Conservation (phyloP, 2,113 vertebrate species). For the Notothenia coriiceps region DNA sequence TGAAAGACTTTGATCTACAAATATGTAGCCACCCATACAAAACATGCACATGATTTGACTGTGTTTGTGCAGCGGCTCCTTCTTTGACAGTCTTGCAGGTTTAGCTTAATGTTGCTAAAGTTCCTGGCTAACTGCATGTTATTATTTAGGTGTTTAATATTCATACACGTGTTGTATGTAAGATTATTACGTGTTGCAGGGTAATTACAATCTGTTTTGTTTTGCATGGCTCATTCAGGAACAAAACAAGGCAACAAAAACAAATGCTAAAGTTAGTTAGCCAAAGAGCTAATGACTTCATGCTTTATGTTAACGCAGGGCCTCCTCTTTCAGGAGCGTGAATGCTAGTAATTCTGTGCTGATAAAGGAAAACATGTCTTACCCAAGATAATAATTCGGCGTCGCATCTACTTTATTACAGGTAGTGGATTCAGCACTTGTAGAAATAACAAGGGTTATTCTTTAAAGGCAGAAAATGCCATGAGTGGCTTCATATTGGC, state of each 20-base stretch:
- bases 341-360: not conserved
- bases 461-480: constrained; percentile 70
- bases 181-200: not conserved
- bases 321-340: constrained; percentile 1
- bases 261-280: constrained; percentile 60
- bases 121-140: not conserved
- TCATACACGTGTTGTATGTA: too few species aligned
- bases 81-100: constrained; percentile 4
- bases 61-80: constrained; percentile 5
- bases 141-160: rapidly evolving
- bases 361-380: constrained; percentile 27
- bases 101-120: constrained; percentile 4
- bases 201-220: too few species aligned
- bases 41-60: constrained; percentile 14
- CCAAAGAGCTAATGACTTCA: constrained; percentile 32
- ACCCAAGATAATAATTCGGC: constrained; percentile 80
- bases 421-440: constrained; percentile 51
- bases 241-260: constrained; percentile 4
- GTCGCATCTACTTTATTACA: constrained; percentile 80
- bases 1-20: not conserved
- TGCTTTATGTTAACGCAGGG: constrained; percentile 43
- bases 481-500: constrained; percentile 78
- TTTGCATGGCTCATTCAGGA: not conserved
- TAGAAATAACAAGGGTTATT: constrained; percentile 68
- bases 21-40: not conserved